A percentile compares a stretch with the other conserved stretches of the same genome.
Evolutionary conservation across 1,140 invertebrate genomes (phyloP).

Genomic region (Phenacoccus solenopsis): DNA sequence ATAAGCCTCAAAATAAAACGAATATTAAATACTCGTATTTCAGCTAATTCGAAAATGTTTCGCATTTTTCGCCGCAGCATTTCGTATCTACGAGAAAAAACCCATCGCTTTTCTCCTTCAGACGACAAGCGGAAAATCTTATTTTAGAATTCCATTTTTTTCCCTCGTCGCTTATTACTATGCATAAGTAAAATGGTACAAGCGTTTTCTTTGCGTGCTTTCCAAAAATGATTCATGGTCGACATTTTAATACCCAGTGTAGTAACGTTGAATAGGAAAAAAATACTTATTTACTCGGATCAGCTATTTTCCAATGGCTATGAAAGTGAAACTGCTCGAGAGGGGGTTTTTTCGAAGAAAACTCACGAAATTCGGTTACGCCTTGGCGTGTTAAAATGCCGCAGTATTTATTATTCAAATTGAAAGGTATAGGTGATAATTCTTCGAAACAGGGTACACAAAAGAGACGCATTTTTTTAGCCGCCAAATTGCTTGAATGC

Average conservation of each 20-base stretch:
- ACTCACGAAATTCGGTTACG: no score
- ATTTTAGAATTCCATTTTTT: not conserved
- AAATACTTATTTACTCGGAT: slow-evolving; percentile 1
- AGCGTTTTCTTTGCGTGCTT: not conserved
- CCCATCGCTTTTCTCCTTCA: not conserved
- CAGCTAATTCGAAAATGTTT: not conserved
- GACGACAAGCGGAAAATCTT: not conserved
- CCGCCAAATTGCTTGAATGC: no score
- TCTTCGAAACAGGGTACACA: no score
- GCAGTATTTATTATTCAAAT: no score
- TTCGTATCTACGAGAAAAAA: not conserved
- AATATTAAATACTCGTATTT: no score
- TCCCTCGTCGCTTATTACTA: not conserved
- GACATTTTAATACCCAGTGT: not conserved
- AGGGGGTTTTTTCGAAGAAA: not conserved
- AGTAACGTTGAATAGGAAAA: not conserved
- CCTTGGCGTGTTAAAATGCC: no score
- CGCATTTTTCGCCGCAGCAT: not conserved
- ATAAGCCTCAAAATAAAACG: no score
- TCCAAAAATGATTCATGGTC: slow-evolving; percentile 1
- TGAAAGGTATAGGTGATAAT: no score
- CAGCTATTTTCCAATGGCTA: not conserved
- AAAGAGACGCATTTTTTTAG: no score
- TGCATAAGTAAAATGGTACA: slow-evolving; percentile 2
- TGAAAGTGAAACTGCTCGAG: not conserved